phyloP scores from a whole-genome alignment of 2,888 invertebrate genomes.

The Heptascelio sp. region DNA sequence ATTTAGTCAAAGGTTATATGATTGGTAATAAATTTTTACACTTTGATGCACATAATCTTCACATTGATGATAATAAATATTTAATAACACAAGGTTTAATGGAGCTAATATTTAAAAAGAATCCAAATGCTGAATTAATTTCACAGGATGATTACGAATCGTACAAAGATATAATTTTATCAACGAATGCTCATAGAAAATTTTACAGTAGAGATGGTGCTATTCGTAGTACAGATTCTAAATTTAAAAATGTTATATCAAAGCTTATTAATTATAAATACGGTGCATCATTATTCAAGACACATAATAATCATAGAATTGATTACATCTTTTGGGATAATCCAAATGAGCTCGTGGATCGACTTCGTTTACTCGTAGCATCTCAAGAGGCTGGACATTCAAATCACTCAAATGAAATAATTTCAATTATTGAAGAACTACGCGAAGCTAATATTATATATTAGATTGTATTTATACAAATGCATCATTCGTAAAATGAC shows the following conservation, averaged over 20 bases:
- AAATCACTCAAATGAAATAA: constrained; percentile 57
- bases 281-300: neutral
- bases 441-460: constrained; percentile 62
- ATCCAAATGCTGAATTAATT: neutral
- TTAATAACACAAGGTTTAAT: neutral
- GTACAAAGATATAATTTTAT: neutral
- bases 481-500: neutral
- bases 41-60: neutral
- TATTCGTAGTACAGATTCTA: neutral
- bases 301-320: constrained; percentile 3
- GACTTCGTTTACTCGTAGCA: constrained; percentile 50
- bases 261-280: too few relatives aligned
- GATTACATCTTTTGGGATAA: constrained; percentile 64
- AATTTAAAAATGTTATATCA: neutral
- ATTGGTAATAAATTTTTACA: neutral
- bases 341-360: constrained; percentile 64
- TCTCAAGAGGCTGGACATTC: constrained; percentile 62
- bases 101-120: neutral
- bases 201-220: neutral
- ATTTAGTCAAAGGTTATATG: neutral
- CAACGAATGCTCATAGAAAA: neutral
- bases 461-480: constrained; percentile 15
- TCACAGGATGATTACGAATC: neutral
- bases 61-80: neutral
- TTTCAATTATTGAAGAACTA: constrained; percentile 66